These are phyloP conservation scores for Drosophila nigrodunni DNA, from an alignment of 1,140 invertebrate species.

Conservation along the genomic window DNA sequence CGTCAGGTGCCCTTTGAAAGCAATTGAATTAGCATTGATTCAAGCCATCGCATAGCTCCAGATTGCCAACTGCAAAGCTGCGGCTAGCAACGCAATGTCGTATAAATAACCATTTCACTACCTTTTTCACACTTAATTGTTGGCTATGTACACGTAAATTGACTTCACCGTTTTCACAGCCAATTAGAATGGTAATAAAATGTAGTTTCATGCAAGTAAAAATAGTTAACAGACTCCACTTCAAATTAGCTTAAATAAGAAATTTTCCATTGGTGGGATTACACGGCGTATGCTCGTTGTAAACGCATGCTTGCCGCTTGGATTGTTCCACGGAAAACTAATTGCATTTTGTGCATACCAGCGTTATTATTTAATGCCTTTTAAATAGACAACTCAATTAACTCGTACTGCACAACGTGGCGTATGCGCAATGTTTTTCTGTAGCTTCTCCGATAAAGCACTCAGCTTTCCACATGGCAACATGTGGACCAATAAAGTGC, in stretches of 20 bases:
- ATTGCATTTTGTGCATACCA: constrained; percentile 32
- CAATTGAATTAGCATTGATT: constrained; percentile 80
- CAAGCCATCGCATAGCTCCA: constrained; percentile 21
- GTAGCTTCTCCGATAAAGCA: neutral
- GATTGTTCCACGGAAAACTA: constrained; percentile 3
- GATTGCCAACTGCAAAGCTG: constrained; percentile 16
- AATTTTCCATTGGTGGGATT: neutral
- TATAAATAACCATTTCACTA: constrained; percentile 69
- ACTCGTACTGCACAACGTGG: neutral
- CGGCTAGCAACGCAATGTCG: neutral
- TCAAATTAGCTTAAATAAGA: constrained; percentile 23
- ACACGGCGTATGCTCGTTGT: constrained; percentile 31
- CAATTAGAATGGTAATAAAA: constrained; percentile 47
- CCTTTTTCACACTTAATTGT: constrained; percentile 47
- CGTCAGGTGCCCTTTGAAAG: constrained; percentile 66
- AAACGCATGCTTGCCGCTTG: constrained; percentile 15
- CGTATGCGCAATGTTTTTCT: constrained; percentile 25
- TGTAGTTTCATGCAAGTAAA: neutral
- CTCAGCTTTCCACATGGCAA: neutral
- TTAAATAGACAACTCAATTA: constrained; percentile 31
- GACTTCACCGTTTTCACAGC: constrained; percentile 50
- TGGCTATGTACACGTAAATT: constrained; percentile 43
- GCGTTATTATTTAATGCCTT: constrained; percentile 27
- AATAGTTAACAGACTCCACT: neutral
- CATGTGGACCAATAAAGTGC: constrained; percentile 8